Conservation (phyloP, 2,113 vertebrate species). For the Mola mola region DNA sequence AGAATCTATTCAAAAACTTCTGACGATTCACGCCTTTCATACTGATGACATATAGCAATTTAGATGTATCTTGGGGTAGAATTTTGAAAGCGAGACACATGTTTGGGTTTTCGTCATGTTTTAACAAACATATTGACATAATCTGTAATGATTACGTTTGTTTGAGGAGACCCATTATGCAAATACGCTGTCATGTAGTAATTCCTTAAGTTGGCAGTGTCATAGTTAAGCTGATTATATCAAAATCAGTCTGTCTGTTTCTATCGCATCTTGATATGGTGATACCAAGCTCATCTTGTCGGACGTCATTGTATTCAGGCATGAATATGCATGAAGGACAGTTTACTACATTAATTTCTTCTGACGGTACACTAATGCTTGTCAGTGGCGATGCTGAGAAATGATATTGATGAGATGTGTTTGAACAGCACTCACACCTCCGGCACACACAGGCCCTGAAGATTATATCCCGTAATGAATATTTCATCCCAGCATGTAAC, state of each 20-base stretch:
- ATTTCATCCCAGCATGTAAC: conserved; percentile 35
- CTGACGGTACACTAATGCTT: conserved; percentile 48
- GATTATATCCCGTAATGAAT: conserved; percentile 26
- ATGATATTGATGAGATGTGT: conserved; percentile 46
- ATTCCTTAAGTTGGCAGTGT: conserved; percentile 59
- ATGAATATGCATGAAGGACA: conserved; percentile 53
- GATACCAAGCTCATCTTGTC: conserved; percentile 23
- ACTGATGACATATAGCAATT: conserved; percentile 3
- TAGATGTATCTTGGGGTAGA: conserved; percentile 11
- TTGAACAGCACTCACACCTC: conserved; percentile 24
- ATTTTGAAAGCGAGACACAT: conserved; percentile 17
- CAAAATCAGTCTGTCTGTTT: conserved; percentile 57
- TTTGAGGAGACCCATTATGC: conserved; percentile 48
- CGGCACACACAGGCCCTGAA: conserved; percentile 20
- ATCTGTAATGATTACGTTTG: conserved; percentile 48
- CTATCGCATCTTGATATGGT: conserved; percentile 48
- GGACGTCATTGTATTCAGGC: conserved; percentile 16
- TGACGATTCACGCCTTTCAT: conserved; percentile 1
- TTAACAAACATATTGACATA: conserved; percentile 36
- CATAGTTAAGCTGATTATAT: conserved; percentile 62
- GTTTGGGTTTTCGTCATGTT: conserved; percentile 14
- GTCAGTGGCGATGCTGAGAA: conserved; percentile 34
- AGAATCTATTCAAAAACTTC: too few species aligned
- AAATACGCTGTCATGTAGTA: conserved; percentile 43
- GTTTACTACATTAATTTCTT: conserved; percentile 55